Base-by-base conservation (phyloP, 1,140 invertebrate species). In the Zaprionus inermis region DNA sequence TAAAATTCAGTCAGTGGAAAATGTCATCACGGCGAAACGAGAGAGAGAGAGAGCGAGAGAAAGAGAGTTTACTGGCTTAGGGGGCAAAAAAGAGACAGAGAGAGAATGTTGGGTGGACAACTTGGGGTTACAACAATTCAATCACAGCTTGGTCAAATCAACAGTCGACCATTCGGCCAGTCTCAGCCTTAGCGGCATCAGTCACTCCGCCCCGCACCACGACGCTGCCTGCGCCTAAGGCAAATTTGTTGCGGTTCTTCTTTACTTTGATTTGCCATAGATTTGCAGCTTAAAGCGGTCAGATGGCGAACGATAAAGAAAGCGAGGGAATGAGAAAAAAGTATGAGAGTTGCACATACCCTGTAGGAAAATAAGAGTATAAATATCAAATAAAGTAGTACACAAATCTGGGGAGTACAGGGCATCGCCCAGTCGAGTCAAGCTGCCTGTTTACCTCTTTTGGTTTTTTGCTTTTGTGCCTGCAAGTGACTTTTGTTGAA, bases 1-100 rank as follows among this genome's bases (percentile, higher is more conserved):
- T 88, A 89, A 88, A 88, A 89, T 80, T 88, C 84, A 88, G 84
- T 76, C 84, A 89, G 70, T 88, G 84, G 80, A 88, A 88, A 88
- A 88, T 88, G 84, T 81, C 84, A 88, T 88, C 84, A 82, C 52
- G 49, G 52, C 63, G 56, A 60, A 71, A 46, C 55, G 64, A 73
- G 46, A 72, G 41, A 52, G 3, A 56, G 24, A 44, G 20, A 44
- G 16, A 28, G n/a, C 30, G 11, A 30, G 14, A 51, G 46, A 16
- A 9, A 16, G 20, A 18, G 9, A 18, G 28, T n/a, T 18, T n/a
- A n/a, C n/a, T n/a, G n/a, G n/a, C n/a, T n/a, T n/a, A n/a, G n/a
- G 14, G 16, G 12, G 32, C 28, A 18, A 18, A 51, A 30, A 7
- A 1, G 14, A 9, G 58, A 24, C 22, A 28, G 22, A 30, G 51